Percentiles rank a stretch among this genome's conserved stretches.
These are phyloP conservation scores for Cenopis cana DNA, from an alignment of 2,888 invertebrate species.

Conservation along the genomic window DNA sequence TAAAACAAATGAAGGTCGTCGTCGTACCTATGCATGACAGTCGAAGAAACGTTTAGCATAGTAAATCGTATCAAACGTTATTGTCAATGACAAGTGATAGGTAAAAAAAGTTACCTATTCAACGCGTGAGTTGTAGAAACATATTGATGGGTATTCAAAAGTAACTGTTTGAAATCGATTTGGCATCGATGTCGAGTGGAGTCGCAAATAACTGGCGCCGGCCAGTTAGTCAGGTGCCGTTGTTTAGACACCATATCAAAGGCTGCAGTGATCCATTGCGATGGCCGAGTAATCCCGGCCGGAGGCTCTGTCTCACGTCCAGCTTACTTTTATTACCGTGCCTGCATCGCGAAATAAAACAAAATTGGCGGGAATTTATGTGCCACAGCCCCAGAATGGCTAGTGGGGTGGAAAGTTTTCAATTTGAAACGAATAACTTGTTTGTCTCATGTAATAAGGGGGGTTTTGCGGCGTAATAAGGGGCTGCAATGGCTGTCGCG, in stretches of 20 bases:
- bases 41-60: not conserved
- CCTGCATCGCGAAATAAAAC: conserved; percentile 84
- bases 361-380: conserved; percentile 85
- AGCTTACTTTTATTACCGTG: conserved; percentile 85
- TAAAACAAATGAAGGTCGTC: too few relatives aligned
- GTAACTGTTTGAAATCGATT: conserved; percentile 23
- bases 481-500: conserved; percentile 78
- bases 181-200: conserved; percentile 11
- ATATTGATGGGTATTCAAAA: not conserved
- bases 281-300: conserved; percentile 80
- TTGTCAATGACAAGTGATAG: too few relatives aligned
- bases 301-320: conserved; percentile 84
- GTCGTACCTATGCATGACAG: too few relatives aligned
- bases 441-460: conserved; percentile 82
- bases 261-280: conserved; percentile 80
- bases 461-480: conserved; percentile 80
- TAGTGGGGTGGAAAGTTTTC: conserved; percentile 84
- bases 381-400: conserved; percentile 77
- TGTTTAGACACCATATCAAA: conserved; percentile 78
- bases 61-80: not conserved
- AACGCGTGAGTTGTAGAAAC: not conserved
- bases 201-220: conserved; percentile 47
- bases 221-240: conserved; percentile 69
- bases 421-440: conserved; percentile 85
- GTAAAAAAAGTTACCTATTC: too few relatives aligned